Percentiles rank a stretch among this genome's conserved stretches.
Conservation (phyloP, 1,140 invertebrate genomes). For the Tyrophagus putrescentiae region DNA sequence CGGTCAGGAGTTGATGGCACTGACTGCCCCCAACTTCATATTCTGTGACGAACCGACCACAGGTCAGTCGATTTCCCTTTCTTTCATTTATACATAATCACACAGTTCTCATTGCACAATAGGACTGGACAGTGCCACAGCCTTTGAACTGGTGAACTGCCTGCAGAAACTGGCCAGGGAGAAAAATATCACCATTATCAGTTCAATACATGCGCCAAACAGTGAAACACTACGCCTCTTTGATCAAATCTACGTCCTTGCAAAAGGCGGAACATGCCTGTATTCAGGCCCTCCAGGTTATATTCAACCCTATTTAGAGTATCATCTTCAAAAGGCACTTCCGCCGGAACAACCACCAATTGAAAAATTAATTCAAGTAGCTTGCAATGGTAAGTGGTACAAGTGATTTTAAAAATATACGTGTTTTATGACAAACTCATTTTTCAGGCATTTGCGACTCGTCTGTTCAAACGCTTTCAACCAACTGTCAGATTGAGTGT, state of each 20-base stretch:
- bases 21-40: not conserved
- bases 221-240: not conserved
- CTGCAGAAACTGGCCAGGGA: not conserved
- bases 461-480: too few relatives aligned
- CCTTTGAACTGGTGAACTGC: not conserved
- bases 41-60: conserved; percentile 20
- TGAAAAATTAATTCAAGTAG: too few relatives aligned
- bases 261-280: conserved; percentile 10
- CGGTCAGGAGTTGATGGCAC: conserved; percentile 16
- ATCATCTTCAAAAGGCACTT: too few relatives aligned
- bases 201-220: not conserved
- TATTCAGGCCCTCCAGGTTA: not conserved
- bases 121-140: conserved; percentile 31
- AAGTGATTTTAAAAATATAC: too few relatives aligned
- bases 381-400: too few relatives aligned
- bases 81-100: too few relatives aligned
- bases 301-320: too few relatives aligned
- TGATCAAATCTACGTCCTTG: not conserved
- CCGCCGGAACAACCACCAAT: too few relatives aligned
- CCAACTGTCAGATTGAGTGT: not conserved
- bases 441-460: too few relatives aligned
- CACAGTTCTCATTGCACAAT: too few relatives aligned
- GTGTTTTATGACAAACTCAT: too few relatives aligned
- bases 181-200: not conserved
- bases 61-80: too few relatives aligned